A percentile compares a stretch with the other conserved stretches of the same genome.
These are phyloP conservation scores for Morbakka virulenta DNA, from an alignment of 30 jellyfish, hydroid and myxozoan species.

Conservation along the genomic window DNA sequence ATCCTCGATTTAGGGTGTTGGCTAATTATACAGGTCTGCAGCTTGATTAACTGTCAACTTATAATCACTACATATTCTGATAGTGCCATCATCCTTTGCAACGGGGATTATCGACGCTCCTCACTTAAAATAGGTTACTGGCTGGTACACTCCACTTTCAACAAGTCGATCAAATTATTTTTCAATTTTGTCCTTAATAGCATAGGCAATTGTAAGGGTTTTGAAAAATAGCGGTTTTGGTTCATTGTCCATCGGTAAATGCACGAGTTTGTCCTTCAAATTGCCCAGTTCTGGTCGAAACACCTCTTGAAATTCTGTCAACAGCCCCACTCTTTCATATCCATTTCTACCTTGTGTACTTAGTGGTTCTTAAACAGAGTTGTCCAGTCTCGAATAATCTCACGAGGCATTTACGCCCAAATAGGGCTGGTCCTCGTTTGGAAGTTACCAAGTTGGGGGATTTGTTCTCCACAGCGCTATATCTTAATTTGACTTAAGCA, in stretches of 20 bases:
- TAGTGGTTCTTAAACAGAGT: neutral
- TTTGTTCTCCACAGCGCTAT: too few relatives aligned
- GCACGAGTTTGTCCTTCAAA: conserved; percentile 9
- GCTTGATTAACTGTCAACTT: conserved; percentile 39
- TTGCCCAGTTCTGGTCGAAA: too few relatives aligned
- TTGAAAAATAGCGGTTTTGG: conserved; percentile 33
- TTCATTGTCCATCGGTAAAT: neutral
- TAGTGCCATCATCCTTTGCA: conserved; percentile 44
- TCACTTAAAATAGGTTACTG: too few relatives aligned
- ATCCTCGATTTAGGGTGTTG: conserved; percentile 39
- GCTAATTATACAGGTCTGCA: conserved; percentile 37
- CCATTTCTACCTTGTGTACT: neutral
- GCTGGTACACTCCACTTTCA: neutral
- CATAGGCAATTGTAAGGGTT: conserved; percentile 61
- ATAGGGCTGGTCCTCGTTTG: neutral
- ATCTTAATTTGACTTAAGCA: too few relatives aligned
- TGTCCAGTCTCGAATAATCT: conserved; percentile 25
- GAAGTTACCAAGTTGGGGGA: neutral
- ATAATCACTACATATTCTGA: conserved; percentile 49
- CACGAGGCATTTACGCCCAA: conserved; percentile 17
- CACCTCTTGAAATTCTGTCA: too few relatives aligned
- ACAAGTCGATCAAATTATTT: neutral
- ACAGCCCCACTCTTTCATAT: conserved; percentile 17
- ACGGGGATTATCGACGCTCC: too few relatives aligned
- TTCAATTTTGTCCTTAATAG: conserved; percentile 30